Evolutionary conservation across 2,888 invertebrate species (phyloP).

Genomic region (Tachina grossa): DNA sequence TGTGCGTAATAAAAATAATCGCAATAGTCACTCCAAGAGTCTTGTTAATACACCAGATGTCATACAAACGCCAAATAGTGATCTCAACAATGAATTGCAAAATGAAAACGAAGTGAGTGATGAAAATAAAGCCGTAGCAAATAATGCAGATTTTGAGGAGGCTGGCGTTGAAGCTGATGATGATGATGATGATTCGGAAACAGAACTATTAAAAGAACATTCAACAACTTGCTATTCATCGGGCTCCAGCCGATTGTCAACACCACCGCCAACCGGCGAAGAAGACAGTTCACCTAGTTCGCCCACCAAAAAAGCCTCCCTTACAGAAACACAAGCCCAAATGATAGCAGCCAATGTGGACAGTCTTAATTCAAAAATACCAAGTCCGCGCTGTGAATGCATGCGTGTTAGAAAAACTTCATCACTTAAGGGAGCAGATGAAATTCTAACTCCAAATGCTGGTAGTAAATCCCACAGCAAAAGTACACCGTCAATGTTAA

Average conservation of each 20-base stretch:
- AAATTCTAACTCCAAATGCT: conserved; percentile 72
- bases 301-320: conserved; percentile 75
- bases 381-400: conserved; percentile 74
- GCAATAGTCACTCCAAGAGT: conserved; percentile 68
- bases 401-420: conserved; percentile 76
- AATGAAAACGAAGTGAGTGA: conserved; percentile 12
- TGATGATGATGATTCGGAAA: conserved; percentile 75
- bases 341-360: conserved; percentile 77
- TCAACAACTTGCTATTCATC: conserved; percentile 72
- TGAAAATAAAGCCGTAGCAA: neutral
- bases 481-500: conserved; percentile 78
- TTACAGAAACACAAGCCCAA: conserved; percentile 73
- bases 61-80: conserved; percentile 44
- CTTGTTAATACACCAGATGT: conserved; percentile 33
- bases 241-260: conserved; percentile 77
- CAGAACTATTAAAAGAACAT: conserved; percentile 71
- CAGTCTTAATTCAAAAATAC: conserved; percentile 74
- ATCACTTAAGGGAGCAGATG: conserved; percentile 78
- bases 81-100: conserved; percentile 32
- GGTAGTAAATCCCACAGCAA: conserved; percentile 75
- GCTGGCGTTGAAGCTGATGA: conserved; percentile 72
- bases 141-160: conserved; percentile 57
- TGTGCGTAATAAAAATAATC: conserved; percentile 71
- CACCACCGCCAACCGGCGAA: conserved; percentile 81
- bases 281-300: conserved; percentile 78